phyloP scores from a whole-genome alignment of 2,888 invertebrate species.

The Mylabris sibirica region DNA sequence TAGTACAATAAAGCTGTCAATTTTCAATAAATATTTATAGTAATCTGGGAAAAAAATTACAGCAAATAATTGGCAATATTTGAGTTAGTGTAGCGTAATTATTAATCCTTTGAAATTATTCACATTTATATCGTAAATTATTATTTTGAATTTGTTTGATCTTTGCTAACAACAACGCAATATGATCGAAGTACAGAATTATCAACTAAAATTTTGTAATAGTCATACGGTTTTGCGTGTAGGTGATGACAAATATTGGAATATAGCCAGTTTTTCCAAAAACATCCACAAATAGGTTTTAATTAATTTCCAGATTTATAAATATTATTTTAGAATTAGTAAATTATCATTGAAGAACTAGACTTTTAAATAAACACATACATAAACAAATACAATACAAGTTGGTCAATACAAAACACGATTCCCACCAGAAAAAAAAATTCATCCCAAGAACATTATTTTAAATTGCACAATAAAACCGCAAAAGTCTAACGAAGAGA shows the following conservation, averaged over 20 bases:
- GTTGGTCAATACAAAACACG: too few relatives aligned
- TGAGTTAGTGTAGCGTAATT: neutral
- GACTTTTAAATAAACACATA: neutral
- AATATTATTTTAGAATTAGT: constrained; percentile 3
- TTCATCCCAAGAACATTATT: neutral
- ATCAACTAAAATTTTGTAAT: constrained; percentile 6
- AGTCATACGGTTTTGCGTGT: neutral
- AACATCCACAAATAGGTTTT: neutral
- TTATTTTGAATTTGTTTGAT: neutral
- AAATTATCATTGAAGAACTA: neutral
- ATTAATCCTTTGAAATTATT: neutral
- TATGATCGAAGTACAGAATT: neutral
- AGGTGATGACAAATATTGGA: neutral
- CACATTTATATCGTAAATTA: neutral
- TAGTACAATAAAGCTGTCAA: neutral
- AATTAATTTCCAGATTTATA: constrained; percentile 3
- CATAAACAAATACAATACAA: too few relatives aligned
- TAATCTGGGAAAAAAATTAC: neutral
- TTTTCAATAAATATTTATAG: neutral
- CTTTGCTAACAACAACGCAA: neutral
- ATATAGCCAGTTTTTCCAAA: neutral
- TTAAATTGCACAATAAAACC: neutral
- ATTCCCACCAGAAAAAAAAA: neutral
- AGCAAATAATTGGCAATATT: neutral
- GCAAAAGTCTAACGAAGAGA: too few relatives aligned